Evolutionary conservation across 2,797 vertebrate genomes (phyloP), one percentile per base, ranked within the genome.

Genomic region (Triplophysa yarkandensis): DNA sequence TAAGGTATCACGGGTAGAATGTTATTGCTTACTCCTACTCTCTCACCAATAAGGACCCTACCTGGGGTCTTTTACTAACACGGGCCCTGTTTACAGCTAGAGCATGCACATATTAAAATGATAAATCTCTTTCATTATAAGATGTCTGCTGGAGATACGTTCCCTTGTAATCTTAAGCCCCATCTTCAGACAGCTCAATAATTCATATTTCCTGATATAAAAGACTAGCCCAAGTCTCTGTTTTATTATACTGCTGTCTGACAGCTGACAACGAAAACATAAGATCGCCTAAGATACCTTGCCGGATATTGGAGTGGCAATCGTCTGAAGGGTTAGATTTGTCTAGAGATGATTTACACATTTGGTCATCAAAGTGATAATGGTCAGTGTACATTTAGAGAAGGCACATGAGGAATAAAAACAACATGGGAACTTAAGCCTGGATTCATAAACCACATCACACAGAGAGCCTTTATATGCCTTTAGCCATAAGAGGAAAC

Each of bases 61-160:
- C 74, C 75, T 46, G 34, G 65, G 63, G 80, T 78, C 69, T 48
- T 46, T 28, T 36, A 72, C 66, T 64, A 78, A 77, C 44, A 70
- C 66, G 66, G 48, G 64, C 68, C 71, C 73, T 80, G 76, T 81
- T 79, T 79, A 78, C 74, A 72, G 36, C 80, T 55, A 19, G 73
- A 72, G 77, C 79, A 80, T 81, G 80, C 79, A 79, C 80, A 83
- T 82, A 82, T 83, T 82, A 81, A 81, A 86, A 86, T 82, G 82
- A 85, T 82, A 84, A 83, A 84, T 82, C 83, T 80, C 76, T 80
- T 84, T 82, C 73, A 80, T 84, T 77, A 83, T 82, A 83, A 57
- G 64, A 81, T 81, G 79, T 82, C 83, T 86, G 77, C 72, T 72
- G 71, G 73, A 79, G 77, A 83, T 82, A 76, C 76, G 73, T 81